Evolutionary conservation across 2,113 vertebrate species (phyloP), one percentile per base, ranked within the genome.

Genomic region (Passer montanus): DNA sequence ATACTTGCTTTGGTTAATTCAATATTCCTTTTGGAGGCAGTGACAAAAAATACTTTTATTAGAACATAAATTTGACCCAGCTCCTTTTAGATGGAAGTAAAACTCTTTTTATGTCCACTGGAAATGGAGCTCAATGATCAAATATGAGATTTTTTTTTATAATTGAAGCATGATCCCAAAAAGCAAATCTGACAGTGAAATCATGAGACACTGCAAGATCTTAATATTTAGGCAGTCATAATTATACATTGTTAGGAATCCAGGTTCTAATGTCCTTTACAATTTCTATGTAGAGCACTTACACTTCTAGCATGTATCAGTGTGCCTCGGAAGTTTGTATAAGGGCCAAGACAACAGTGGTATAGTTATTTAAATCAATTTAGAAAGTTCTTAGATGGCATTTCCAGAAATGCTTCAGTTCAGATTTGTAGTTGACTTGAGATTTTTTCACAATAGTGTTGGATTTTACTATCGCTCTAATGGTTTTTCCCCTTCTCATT

Each of bases 401-500:
- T 35, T 81, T 92, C 46, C 66, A 86, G 44, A 52, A 87, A 79
- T 35, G 15, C 13, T 47, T 69, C 28, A 30, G 13, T 15, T 77
- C 74, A 75, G 68, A n/a, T 78, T 69, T 87, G 20, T 37, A 47
- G 43, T 17, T 41, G 52, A 72, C 62, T 49, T 7, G 18, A 10
- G 2, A 2, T 75, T 72, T 93, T 92, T 82, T 24, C 87, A 66
- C 24, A 64, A 50, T 10, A 62, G 15, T 41, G 13, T 28, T 94
- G 58, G 31, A 70, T 84, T 92, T 86, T 74, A 62, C 43, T 62
- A 46, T 67, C 0, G 0, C 14, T 95, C 70, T 31, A 73, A 62
- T 46, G 39, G 27, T 33, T 68, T 96, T 95, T 83, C 16, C 35
- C 47, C 80, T 87, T 80, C 80, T 92, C 55, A 47, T 67, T 22